A percentile compares a stretch with the other conserved stretches of the same genome.
Evolutionary conservation across 1,140 invertebrate species (phyloP).

Genomic region (Gryon sp.): DNA sequence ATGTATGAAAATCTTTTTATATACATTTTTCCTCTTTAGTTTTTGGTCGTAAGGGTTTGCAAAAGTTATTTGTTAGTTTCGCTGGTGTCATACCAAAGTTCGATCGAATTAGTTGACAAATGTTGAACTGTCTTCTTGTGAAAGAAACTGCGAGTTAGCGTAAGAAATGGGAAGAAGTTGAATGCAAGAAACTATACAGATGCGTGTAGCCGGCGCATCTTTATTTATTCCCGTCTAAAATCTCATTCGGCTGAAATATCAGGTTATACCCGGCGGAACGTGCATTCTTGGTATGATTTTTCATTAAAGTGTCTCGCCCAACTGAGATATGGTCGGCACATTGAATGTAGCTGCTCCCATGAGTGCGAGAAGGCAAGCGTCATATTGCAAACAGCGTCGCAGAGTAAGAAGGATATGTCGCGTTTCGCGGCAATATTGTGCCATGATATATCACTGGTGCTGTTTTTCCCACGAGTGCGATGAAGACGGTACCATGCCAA

Average conservation of each 20-base stretch:
- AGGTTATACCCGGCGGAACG: constrained; percentile 72
- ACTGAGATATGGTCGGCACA: constrained; percentile 77
- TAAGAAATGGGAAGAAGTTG: constrained; percentile 54
- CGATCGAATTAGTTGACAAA: constrained; percentile 59
- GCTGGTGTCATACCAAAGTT: constrained; percentile 13
- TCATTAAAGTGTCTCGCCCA: constrained; percentile 78
- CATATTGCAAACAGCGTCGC: constrained; percentile 32
- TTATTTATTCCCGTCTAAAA: constrained; percentile 79
- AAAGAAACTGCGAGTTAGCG: constrained; percentile 48
- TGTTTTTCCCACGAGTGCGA: constrained; percentile 74
- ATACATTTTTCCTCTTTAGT: too few relatives aligned
- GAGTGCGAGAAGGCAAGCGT: constrained; percentile 63
- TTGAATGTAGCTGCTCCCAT: constrained; percentile 76
- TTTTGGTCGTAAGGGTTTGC: too few relatives aligned
- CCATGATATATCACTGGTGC: constrained; percentile 70
- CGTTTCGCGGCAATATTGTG: constrained; percentile 75
- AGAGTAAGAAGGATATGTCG: constrained; percentile 58
- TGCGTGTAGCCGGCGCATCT: constrained; percentile 58
- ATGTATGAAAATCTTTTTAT: too few relatives aligned
- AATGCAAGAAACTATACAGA: constrained; percentile 34
- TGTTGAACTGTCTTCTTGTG: constrained; percentile 35
- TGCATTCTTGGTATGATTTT: constrained; percentile 79
- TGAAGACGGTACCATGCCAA: constrained; percentile 71
- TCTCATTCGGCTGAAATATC: constrained; percentile 78
- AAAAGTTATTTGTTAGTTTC: too few relatives aligned